Evolutionary conservation across 2,797 vertebrate genomes (phyloP).

Genomic region (Poeciliopsis paucimaculata): DNA sequence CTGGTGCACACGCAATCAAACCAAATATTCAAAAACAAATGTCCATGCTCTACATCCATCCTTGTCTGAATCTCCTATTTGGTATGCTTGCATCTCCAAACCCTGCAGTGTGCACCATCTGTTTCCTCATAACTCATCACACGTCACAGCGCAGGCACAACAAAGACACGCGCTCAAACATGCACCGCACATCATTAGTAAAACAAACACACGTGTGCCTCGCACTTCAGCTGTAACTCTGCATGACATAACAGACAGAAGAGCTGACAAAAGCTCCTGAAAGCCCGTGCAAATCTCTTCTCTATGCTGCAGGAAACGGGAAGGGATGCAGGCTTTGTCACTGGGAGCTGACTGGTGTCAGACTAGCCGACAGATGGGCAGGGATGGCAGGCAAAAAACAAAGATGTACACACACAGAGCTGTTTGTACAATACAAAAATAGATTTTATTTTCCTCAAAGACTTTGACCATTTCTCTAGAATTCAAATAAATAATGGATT

Average conservation of each 20-base stretch:
- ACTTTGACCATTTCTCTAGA: constrained; percentile 28
- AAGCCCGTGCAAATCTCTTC: constrained; percentile 14
- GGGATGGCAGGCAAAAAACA: background rate
- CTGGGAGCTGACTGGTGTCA: constrained; percentile 13
- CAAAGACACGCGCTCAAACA: constrained; percentile 19
- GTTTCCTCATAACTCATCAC: constrained; percentile 65
- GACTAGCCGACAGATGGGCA: constrained; percentile 31
- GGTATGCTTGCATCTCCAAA: constrained; percentile 55
- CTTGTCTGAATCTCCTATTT: constrained; percentile 40
- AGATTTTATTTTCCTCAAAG: constrained; percentile 3
- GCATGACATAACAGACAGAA: constrained; percentile 13
- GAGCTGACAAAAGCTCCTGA: constrained; percentile 27
- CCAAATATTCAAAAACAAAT: constrained; percentile 40
- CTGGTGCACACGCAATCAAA: background rate
- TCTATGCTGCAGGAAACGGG: background rate
- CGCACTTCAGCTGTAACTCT: constrained; percentile 11
- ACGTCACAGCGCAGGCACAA: constrained; percentile 27
- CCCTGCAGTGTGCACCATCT: constrained; percentile 74
- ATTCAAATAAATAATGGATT: constrained; percentile 42
- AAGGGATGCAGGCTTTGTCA: constrained; percentile 5
- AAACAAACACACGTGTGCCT: constrained; percentile 5
- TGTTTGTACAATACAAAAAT: background rate
- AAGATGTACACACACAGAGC: background rate
- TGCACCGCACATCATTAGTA: constrained; percentile 28
- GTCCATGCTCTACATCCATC: constrained; percentile 25